A percentile compares a stretch with the other conserved stretches of the same genome.
Conservation (phyloP, 2,888 invertebrate genomes). For the Drosophila anomelani region DNA sequence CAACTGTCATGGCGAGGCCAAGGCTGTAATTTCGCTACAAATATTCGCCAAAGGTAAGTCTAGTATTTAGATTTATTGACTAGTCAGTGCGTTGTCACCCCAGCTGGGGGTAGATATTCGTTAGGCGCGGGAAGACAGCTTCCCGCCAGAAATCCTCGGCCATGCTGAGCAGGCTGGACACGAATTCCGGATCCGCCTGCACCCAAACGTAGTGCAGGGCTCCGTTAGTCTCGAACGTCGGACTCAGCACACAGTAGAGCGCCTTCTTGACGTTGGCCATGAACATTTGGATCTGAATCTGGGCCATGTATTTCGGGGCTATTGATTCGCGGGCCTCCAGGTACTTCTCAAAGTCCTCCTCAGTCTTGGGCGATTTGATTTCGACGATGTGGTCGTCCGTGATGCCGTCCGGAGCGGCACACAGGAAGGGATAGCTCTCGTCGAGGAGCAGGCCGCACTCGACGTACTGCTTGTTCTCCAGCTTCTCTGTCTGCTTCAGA, state of each 20-base stretch:
- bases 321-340: constrained; percentile 83
- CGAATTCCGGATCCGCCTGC: constrained; percentile 83
- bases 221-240: constrained; percentile 83
- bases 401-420: constrained; percentile 83
- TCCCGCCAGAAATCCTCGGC: constrained; percentile 84
- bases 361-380: constrained; percentile 84
- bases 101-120: constrained; percentile 76
- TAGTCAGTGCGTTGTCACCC: neutral
- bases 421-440: constrained; percentile 82
- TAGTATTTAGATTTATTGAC: constrained; percentile 33
- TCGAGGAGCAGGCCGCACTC: constrained; percentile 82
- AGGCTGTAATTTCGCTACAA: constrained; percentile 94
- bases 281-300: constrained; percentile 84
- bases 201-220: constrained; percentile 84
- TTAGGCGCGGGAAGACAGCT: constrained; percentile 81
- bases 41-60: constrained; percentile 91
- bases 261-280: constrained; percentile 84
- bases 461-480: constrained; percentile 83
- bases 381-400: constrained; percentile 84
- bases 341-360: constrained; percentile 84
- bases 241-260: constrained; percentile 83
- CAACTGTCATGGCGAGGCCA: constrained; percentile 93
- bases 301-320: constrained; percentile 84
- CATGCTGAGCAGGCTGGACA: constrained; percentile 78
- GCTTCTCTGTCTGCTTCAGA: constrained; percentile 83